Percentiles rank a stretch among this genome's conserved stretches.
phyloP scores from a whole-genome alignment of 2,113 vertebrate genomes.

The Vanacampus margaritifer region DNA sequence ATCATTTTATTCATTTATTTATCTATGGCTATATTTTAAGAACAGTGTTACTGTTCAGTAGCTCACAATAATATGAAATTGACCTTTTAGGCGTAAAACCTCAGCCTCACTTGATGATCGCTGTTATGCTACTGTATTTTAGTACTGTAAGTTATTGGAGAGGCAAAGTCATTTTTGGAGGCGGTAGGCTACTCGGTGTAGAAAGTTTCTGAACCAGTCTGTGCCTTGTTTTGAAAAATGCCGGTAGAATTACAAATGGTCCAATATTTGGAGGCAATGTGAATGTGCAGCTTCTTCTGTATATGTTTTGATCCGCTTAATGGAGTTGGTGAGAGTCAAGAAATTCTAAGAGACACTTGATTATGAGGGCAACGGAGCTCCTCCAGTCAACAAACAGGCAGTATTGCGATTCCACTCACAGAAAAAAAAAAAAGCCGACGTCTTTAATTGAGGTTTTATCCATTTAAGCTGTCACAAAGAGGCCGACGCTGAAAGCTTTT shows the following conservation, averaged over 20 bases:
- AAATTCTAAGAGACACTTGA: conserved; percentile 19
- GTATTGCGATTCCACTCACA: conserved; percentile 50
- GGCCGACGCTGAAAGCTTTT: conserved; percentile 67
- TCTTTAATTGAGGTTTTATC: conserved; percentile 75
- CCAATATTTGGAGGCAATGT: background rate
- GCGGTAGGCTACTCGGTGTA: too few relatives aligned
- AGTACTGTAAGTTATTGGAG: too few relatives aligned
- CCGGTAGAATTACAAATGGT: background rate
- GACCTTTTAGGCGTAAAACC: too few relatives aligned
- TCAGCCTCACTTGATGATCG: too few relatives aligned
- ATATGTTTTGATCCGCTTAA: background rate
- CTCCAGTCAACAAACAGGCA: conserved; percentile 35
- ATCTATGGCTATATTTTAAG: too few relatives aligned
- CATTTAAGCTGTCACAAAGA: conserved; percentile 74
- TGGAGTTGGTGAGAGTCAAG: background rate
- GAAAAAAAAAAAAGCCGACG: conserved; percentile 36
- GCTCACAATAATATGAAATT: too few relatives aligned
- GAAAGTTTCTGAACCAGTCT: too few relatives aligned
- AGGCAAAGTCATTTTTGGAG: too few relatives aligned
- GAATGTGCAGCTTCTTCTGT: background rate
- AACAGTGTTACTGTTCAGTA: too few relatives aligned
- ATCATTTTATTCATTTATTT: too few relatives aligned
- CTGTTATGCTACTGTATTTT: too few relatives aligned
- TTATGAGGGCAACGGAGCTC: conserved; percentile 17
- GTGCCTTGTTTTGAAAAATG: background rate